Conservation (phyloP, 2,113 vertebrate species). For the Platanista minor region DNA sequence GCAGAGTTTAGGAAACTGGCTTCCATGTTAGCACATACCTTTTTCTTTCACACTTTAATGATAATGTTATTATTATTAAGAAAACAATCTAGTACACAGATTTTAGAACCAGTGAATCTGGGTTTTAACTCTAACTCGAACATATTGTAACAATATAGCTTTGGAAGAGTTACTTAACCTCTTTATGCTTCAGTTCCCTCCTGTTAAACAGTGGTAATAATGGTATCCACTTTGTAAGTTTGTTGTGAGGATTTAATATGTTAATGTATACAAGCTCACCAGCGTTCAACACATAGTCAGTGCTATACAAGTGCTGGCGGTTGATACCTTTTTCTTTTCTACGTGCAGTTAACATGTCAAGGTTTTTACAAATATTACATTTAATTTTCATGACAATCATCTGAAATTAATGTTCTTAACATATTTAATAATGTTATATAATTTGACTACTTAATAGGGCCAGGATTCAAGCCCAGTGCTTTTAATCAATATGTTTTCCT, state of each 20-base stretch:
- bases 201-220: not conserved
- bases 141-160: not conserved
- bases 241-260: not conserved
- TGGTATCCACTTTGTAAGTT: not conserved
- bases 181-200: not conserved
- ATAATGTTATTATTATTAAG: not conserved
- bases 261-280: not conserved
- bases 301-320: not conserved
- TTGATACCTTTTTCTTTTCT: not conserved
- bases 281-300: not conserved
- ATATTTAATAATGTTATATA: not conserved
- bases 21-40: not conserved
- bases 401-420: conserved; percentile 6
- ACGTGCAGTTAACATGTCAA: not conserved
- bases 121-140: not conserved
- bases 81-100: not conserved
- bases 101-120: not conserved
- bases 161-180: not conserved
- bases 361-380: not conserved
- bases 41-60: not conserved
- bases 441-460: not conserved
- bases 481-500: not conserved
- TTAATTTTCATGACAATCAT: not conserved
- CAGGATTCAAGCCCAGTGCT: not conserved
- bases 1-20: not conserved